Conservation (phyloP, 2,113 vertebrate species). For the Meleagris gallopavo region DNA sequence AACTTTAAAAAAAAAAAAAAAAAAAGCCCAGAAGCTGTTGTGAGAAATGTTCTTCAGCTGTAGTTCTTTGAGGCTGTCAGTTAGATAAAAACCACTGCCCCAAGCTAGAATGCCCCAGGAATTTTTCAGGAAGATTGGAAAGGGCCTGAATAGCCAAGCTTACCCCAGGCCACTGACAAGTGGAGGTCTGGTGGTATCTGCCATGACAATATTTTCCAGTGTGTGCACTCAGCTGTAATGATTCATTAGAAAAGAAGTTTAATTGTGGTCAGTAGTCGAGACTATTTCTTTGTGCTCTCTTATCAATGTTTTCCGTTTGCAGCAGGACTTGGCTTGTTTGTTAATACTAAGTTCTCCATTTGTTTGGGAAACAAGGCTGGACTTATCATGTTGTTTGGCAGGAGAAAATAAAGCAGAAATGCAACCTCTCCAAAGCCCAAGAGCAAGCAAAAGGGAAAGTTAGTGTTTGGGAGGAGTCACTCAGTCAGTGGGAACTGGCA, state of each 20-base stretch:
- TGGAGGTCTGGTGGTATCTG: conserved; percentile 35
- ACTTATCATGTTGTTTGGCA: conserved; percentile 65
- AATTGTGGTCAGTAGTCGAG: conserved; percentile 63
- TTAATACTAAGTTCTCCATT: conserved; percentile 57
- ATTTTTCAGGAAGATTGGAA: conserved; percentile 32
- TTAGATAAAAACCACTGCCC: conserved; percentile 14
- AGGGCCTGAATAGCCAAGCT: not conserved
- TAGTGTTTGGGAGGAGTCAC: not conserved
- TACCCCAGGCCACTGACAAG: not conserved
- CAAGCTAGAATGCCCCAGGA: not conserved
- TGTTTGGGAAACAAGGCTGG: conserved; percentile 78
- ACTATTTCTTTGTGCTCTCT: conserved; percentile 70
- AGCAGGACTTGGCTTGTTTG: conserved; percentile 62
- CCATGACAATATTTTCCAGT: not conserved
- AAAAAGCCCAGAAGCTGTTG: not conserved
- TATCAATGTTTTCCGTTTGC: conserved; percentile 73
- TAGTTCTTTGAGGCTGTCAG: not conserved
- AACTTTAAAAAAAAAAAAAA: too few species aligned
- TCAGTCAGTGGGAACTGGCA: not conserved
- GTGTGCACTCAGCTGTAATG: not conserved
- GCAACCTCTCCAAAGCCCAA: not conserved
- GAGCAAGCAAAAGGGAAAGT: not conserved
- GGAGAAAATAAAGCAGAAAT: conserved; percentile 34
- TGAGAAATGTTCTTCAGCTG: conserved; percentile 6
- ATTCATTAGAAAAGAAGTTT: conserved; percentile 57